Base-by-base conservation (phyloP, 2,113 vertebrate genomes). In the Dicentrarchus labrax region DNA sequence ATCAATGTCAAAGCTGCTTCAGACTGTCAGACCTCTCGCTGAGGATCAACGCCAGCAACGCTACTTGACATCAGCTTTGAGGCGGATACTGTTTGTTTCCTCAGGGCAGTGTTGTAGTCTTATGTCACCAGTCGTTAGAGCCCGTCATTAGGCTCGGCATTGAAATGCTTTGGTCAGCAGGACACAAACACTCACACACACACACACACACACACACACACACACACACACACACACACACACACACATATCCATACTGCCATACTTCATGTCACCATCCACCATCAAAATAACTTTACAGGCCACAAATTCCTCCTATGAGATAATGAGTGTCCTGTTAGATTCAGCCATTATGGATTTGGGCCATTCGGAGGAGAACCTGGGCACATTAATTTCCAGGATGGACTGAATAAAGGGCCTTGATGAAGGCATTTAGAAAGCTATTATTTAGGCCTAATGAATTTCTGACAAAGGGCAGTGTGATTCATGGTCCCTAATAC, bases 371-470 rank as follows among this genome's bases (percentile, higher is more conserved):
- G 15, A 84, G 80, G 8, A 75, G 51, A 87, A 86, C 74, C 75
- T 83, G 70, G 61, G 16, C 41, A 72, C 76, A 86, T 89, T 85
- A 15, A 80, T 87, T 82, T 78, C 47, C 75, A 70, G 54, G 54
- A 82, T 77, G 53, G 75, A 71, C 84, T 22, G 77, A 87, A 77
- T 83, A 80, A 85, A 86, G 36, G 39, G 48, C 56, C 24, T 43
- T 62, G 79, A 86, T 87, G 61, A 90, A 73, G 76, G 66, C 77
- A 82, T 92, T 92, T 86, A 85, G 60, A 82, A 85, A 86, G 76
- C 82, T 61, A 89, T 90, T 91, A 88, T 83, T 90, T 88, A 84
- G 85, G 68, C 57, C 45, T 83, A 86, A 87, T 92, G 84, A 67
- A 86, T 92, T 88, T 81, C 72, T 78, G 80, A 86, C 72, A 83